Evolutionary conservation across 2,888 invertebrate species (phyloP), one percentile per base, ranked within the genome.

Genomic region (Thymelicus lineola): DNA sequence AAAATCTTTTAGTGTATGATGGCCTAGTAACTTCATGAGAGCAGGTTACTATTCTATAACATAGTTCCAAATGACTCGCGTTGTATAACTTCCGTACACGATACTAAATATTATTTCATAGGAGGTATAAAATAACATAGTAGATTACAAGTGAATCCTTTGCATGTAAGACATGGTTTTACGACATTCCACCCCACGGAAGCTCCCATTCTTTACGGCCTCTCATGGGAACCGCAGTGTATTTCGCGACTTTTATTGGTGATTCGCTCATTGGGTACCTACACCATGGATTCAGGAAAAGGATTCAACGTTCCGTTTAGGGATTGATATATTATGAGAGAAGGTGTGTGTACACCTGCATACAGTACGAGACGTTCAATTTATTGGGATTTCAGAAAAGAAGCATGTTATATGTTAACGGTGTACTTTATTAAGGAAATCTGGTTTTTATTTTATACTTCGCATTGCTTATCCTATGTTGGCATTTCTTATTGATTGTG

Each of bases 211-310:
- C 50, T 67, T 68, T 68, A 68, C 46, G 55, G 46, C 14, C 55
- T 55, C 61, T 55, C 67, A 61, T 55, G 67, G 61, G 67, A 67
- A 59, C 58, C 58, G 67, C 53, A 67, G 60, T 60, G 57, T 46
- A 46, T 59, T 35, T 38, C 15, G 53, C 60, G 28, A 67, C 53
- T 66, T 67, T 67, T 67, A 67, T 60, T 60, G 50, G 38, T 42
- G 50, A 53, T 60, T 53, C 67, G 60, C 35, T 67, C 67, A 61
- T 61, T 67, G 60, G n/a, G 28, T 46, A 57, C 55, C 67, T 42
- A 61, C 55, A 36, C 12, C 35, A 58, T 58, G 65, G 65, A 1
- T 35, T 58, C 6, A 46, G 57, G 57, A 45, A 35, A 6, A 46
- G 57, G 57, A 45, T 45, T 64, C 64, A 38, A 66, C 1, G 59